Conservation (phyloP, 2,797 vertebrate genomes). For the Triplophysa bombifrons region DNA sequence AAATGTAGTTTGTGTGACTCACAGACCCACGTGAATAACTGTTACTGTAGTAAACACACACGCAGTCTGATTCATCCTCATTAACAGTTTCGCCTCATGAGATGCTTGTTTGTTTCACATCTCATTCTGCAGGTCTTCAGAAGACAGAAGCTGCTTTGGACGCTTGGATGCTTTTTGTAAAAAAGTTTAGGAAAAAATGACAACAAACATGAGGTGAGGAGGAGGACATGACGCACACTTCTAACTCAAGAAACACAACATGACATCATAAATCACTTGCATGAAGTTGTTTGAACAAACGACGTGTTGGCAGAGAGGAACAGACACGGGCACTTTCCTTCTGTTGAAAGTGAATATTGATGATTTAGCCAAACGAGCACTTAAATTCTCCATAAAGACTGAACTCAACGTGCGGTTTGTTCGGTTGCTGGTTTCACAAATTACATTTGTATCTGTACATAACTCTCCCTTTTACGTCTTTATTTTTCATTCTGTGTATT, state of each 20-base stretch:
- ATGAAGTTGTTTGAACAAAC: slow-evolving; percentile 50
- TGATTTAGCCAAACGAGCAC: not conserved
- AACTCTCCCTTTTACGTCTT: too few relatives aligned
- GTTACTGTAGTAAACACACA: slow-evolving; percentile 42
- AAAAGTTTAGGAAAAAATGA: slow-evolving; percentile 52
- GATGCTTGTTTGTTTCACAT: slow-evolving; percentile 13
- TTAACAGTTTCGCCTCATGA: slow-evolving; percentile 42
- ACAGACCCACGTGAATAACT: slow-evolving; percentile 3
- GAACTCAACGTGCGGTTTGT: not conserved
- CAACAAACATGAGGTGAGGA: slow-evolving; percentile 37
- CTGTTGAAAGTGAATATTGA: slow-evolving; percentile 15
- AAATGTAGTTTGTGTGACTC: slow-evolving; percentile 36
- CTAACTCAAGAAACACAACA: slow-evolving; percentile 42
- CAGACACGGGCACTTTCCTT: slow-evolving; percentile 10
- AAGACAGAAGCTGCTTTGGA: slow-evolving; percentile 34
- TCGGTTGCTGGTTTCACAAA: not conserved
- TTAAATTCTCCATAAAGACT: not conserved
- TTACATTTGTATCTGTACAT: not conserved
- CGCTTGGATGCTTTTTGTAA: slow-evolving; percentile 23
- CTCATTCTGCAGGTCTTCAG: slow-evolving; percentile 26
- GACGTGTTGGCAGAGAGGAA: slow-evolving; percentile 37
- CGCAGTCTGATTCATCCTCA: slow-evolving; percentile 32
- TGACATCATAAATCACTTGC: slow-evolving; percentile 54
- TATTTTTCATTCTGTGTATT: too few relatives aligned
- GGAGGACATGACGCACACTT: slow-evolving; percentile 53